Conservation (phyloP, 2,888 invertebrate species). For the Leucophora obtusa region DNA sequence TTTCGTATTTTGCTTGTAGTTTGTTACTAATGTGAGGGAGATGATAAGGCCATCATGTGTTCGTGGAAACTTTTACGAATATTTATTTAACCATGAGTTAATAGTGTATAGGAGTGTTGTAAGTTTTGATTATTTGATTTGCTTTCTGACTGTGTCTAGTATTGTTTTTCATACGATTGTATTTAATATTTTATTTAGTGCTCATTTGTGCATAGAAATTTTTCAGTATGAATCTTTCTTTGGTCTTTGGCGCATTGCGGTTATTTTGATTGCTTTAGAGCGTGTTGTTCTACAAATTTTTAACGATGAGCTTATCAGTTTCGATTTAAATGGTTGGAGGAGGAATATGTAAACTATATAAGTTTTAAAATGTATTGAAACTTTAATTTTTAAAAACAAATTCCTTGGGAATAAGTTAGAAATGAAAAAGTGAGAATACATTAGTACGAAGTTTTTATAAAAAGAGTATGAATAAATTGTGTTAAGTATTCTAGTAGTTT, state of each 20-base stretch:
- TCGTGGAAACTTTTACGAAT: slow-evolving; percentile 1
- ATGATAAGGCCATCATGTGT: not conserved
- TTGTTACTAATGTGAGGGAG: not conserved
- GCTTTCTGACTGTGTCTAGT: slow-evolving; percentile 13
- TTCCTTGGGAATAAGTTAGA: not conserved
- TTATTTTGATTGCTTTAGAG: slow-evolving; percentile 63
- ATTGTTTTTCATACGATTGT: slow-evolving; percentile 56
- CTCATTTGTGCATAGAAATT: slow-evolving; percentile 63
- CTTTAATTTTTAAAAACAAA: not conserved
- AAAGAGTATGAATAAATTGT: too few relatives aligned
- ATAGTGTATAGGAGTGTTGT: not conserved
- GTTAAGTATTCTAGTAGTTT: too few relatives aligned
- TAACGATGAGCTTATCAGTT: slow-evolving; percentile 44
- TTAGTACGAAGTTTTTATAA: too few relatives aligned
- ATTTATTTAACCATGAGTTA: not conserved
- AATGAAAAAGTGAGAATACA: not conserved
- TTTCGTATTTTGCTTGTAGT: not conserved
- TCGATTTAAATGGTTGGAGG: slow-evolving; percentile 48
- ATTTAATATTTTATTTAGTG: slow-evolving; percentile 65
- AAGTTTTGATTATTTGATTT: slow-evolving; percentile 14
- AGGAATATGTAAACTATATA: not conserved
- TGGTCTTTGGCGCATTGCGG: slow-evolving; percentile 64
- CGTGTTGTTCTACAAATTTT: slow-evolving; percentile 41
- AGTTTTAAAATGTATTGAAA: not conserved
- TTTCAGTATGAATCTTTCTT: slow-evolving; percentile 39